Evolutionary conservation across 1,140 invertebrate genomes (phyloP).

Genomic region (Eupristina koningsbergeri): DNA sequence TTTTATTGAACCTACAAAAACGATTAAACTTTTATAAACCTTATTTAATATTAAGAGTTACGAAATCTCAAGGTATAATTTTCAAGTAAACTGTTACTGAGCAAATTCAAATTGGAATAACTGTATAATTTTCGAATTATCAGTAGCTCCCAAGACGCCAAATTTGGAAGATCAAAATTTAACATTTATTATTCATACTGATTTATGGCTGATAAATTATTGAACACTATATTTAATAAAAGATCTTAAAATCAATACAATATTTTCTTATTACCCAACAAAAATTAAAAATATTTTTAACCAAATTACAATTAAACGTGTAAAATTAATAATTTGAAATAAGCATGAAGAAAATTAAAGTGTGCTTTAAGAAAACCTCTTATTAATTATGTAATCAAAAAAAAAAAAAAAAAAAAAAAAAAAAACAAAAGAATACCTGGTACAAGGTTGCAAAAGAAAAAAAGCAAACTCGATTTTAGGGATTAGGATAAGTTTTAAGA

Average conservation of each 20-base stretch:
- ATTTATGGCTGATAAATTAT: not conserved
- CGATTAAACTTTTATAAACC: not conserved
- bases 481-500: conserved; percentile 3
- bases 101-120: not conserved
- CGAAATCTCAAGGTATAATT: not conserved
- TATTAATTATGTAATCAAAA: too few species aligned
- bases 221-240: not conserved
- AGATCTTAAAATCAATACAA: not conserved
- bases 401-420: too few species aligned
- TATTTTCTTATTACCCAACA: not conserved
- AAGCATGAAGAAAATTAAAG: too few species aligned
- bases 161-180: not conserved
- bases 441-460: not conserved
- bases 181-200: not conserved
- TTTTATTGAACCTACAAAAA: not conserved
- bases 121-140: conserved; percentile 14
- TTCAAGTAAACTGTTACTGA: not conserved
- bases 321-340: too few species aligned
- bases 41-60: not conserved
- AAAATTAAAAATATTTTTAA: too few species aligned
- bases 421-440: too few species aligned
- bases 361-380: too few species aligned
- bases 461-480: not conserved
- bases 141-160: not conserved
- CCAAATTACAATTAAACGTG: too few species aligned